Base-by-base conservation (phyloP, 2,888 invertebrate species). In the Trachelus troglodyta region DNA sequence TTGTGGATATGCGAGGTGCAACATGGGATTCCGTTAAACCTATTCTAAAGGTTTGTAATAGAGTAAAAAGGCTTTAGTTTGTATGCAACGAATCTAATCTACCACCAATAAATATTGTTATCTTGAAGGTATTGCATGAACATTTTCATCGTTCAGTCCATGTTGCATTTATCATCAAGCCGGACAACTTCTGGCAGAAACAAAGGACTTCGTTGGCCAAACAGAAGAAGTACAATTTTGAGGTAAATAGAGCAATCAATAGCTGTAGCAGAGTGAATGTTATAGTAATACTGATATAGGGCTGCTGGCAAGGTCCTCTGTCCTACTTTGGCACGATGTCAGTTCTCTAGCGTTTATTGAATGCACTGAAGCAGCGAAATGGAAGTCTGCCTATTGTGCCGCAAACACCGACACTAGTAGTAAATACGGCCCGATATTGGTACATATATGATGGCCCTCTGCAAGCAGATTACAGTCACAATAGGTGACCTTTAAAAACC, bases 111-210 rank as follows among this genome's bases (percentile, higher is more conserved):
- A 76, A 69, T 76, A 69, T 34, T n/a, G 12, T 34, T 37, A 37
- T 35, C 35, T 33, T 34, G 23, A 84, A 90, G 91, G 97, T 98
- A 89, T 94, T 98, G 85, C 97, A 99, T 94, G 99, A 99, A 92
- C 97, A 98, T 93, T 99, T 98, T 92, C 96, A 98, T 88, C 96
- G 97, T 87, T 95, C 94, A 91, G 97, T 99, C 90, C 97, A 98
- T 93, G 96, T 96, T 92, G 98, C 98, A 86, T 97, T 97, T 91
- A 98, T 99, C 91, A 98, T 99, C 87, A 99, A 99, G 93, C 98
- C 99, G 85, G 99, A 99, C 91, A 99, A 98, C 92, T 99, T 99
- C 94, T 99, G 99, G 99, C 99, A 99, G 93, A 99, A 99, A 93
- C 99, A 99, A 93, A 96, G 98, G 91, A 98, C 98, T 87, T 98